Evolutionary conservation across 1,140 invertebrate species (phyloP).

Genomic region (Papilio machaon): DNA sequence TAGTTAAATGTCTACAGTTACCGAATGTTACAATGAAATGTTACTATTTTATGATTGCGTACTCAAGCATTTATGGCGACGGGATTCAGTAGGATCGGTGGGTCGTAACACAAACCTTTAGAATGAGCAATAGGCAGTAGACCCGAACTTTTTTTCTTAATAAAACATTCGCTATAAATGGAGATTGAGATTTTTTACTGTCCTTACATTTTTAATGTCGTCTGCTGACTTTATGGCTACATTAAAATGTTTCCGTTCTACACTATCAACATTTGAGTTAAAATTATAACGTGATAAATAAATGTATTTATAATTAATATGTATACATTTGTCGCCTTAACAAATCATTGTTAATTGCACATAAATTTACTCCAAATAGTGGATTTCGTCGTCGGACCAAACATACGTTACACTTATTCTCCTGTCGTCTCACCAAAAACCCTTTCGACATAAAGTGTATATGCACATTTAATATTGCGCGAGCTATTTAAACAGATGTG

Average conservation of each 20-base stretch:
- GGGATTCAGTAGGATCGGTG: not conserved
- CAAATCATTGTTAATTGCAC: not conserved
- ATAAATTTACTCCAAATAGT: not conserved
- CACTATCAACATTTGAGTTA: not conserved
- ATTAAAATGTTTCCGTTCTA: not conserved
- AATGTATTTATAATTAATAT: not conserved
- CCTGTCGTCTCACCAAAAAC: not conserved
- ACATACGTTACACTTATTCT: not conserved
- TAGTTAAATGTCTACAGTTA: not conserved
- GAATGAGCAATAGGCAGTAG: not conserved
- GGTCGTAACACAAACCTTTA: not conserved
- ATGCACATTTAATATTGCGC: not conserved
- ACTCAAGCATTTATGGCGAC: not conserved
- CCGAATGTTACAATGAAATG: not conserved
- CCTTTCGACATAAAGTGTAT: not conserved
- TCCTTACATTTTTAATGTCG: constrained; percentile 21
- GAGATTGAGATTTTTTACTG: constrained; percentile 18
- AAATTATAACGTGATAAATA: not conserved
- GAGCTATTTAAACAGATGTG: constrained; percentile 16
- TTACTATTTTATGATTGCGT: constrained; percentile 1
- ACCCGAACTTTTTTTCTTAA: constrained; percentile 2
- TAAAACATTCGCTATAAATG: constrained; percentile 20
- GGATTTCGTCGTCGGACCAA: not conserved
- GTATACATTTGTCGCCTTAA: not conserved
- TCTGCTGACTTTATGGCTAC: not conserved